Conservation (phyloP, 2,113 vertebrate genomes). For the Xenopus borealis region DNA sequence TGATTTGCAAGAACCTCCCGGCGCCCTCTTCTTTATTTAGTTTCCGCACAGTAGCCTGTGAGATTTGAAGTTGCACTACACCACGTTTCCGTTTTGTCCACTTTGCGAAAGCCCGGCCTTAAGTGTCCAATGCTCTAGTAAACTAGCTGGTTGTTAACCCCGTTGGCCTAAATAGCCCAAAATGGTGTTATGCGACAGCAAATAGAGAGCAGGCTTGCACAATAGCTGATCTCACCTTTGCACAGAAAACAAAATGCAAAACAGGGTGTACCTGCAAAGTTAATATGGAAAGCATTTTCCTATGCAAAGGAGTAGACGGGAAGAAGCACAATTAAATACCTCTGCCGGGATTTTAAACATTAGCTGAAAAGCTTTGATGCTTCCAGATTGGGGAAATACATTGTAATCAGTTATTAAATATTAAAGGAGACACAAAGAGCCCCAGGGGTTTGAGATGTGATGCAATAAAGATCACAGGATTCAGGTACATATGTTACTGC, state of each 20-base stretch:
- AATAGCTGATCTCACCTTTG: slow-evolving; percentile 9
- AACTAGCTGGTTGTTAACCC: too few species aligned
- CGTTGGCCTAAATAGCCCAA: too few species aligned
- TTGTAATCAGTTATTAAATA: slow-evolving; percentile 2
- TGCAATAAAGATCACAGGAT: too few species aligned
- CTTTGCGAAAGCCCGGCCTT: too few species aligned
- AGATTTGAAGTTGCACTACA: too few species aligned
- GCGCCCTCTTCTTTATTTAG: too few species aligned
- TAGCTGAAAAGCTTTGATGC: background rate
- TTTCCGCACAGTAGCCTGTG: too few species aligned
- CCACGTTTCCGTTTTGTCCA: too few species aligned
- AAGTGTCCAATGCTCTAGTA: too few species aligned
- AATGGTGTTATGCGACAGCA: too few species aligned
- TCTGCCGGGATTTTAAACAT: background rate
- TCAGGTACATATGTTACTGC: too few species aligned
- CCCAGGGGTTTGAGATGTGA: background rate
- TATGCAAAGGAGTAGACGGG: slow-evolving; percentile 22
- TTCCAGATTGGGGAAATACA: background rate
- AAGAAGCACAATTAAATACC: background rate
- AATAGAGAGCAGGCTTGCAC: background rate
- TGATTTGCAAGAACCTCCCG: too few species aligned
- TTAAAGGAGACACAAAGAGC: background rate
- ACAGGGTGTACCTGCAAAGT: slow-evolving; percentile 17
- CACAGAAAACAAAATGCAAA: slow-evolving; percentile 22
- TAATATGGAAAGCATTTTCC: slow-evolving; percentile 9